These are phyloP conservation scores for Malurus cyaneus DNA, from an alignment of 2,113 vertebrate species.

Conservation along the genomic window DNA sequence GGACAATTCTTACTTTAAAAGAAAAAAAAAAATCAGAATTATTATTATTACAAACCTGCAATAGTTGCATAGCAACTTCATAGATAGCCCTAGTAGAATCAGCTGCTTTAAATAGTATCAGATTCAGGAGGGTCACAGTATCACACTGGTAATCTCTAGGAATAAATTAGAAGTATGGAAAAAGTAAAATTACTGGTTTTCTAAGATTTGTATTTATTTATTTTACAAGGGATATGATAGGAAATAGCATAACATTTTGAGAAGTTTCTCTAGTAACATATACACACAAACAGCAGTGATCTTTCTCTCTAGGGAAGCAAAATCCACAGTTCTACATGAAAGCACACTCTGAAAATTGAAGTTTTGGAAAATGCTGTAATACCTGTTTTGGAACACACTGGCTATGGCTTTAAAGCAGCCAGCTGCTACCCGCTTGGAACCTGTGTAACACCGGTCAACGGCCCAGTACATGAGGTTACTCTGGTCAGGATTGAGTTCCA, in stretches of 20 bases:
- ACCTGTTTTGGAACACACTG: conserved; percentile 98
- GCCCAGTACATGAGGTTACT: conserved; percentile 99
- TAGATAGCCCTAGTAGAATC: conserved; percentile 96
- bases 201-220: background rate
- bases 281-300: background rate
- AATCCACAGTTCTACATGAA: background rate
- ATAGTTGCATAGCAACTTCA: conserved; percentile 96
- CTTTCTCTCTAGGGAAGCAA: background rate
- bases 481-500: conserved; percentile 98
- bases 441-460: conserved; percentile 96
- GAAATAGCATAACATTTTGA: background rate
- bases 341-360: background rate
- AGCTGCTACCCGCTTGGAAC: conserved; percentile 89
- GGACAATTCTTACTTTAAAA: background rate
- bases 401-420: conserved; percentile 98
- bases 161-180: conserved; percentile 26
- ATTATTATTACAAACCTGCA: conserved; percentile 84
- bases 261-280: background rate
- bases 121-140: conserved; percentile 96
- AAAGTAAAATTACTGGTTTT: background rate
- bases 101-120: conserved; percentile 97
- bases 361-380: background rate
- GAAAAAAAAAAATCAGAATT: background rate
- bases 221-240: background rate
- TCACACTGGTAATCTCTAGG: conserved; percentile 98